Evolutionary conservation across 2,888 invertebrate species (phyloP), one percentile per base, ranked within the genome.

Genomic region (Aphelenchoides bicaudatus): DNA sequence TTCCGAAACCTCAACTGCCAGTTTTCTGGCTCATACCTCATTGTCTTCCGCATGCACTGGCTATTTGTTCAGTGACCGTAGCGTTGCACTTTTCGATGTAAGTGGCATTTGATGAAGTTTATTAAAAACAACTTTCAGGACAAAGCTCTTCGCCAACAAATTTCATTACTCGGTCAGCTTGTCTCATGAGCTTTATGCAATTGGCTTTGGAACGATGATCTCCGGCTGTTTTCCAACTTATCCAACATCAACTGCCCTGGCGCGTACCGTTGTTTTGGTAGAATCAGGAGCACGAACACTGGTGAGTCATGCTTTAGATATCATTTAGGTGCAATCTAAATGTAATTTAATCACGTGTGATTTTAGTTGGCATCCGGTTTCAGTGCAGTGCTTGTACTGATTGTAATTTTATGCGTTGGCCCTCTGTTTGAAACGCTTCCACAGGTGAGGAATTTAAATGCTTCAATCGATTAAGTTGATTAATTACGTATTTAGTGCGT

Each of bases 371-470:
- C 89, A 0, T 87, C 88, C 0, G 75, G 90, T 16, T 84, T 91
- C 43, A 89, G 89, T 5, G 88, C 88, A 62, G 56, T 80, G 0
- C 82, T 91, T 28, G 81, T 92, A 19, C 81, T 90, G 2, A 82
- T 87, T 68, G 88, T 92, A 52, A 81, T 92, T 59, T 82, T 92
- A 53, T 89, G 88, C 85, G 85, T 92, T 63, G 91, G 89, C 0
- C 90, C 90, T 23, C 87, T 88, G 80, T 90, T 92, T 80, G 87
- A 88, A 79, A 84, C 86, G 39, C 82, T 92, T 62, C 92, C 92
- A 52, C 85, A 85, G 78, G 87, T 87, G 80, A 21, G 39, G n/a
- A 19, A 30, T 46, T 5, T 10, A 16, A 31, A 13, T 31, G 13
- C 13, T n/a, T 4, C 39, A 39, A 13, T 51, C n/a, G 29, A 21